These are phyloP conservation scores for Mycetomoellerius zeteki DNA, from an alignment of 1,140 invertebrate genomes.

Conservation along the genomic window DNA sequence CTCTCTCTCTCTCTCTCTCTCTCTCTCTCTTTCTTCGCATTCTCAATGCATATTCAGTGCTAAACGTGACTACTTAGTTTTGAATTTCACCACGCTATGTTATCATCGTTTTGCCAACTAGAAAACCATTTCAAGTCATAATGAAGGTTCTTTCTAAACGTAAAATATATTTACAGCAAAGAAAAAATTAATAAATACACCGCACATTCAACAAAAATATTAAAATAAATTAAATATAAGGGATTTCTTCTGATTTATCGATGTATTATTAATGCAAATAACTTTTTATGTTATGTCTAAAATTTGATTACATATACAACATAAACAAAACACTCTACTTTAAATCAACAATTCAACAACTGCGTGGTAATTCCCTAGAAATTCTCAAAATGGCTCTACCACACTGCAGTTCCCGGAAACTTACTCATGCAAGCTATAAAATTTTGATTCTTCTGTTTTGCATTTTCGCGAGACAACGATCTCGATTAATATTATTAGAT, in stretches of 20 bases:
- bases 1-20: not conserved
- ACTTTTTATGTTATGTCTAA: not conserved
- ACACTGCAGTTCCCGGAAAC: not conserved
- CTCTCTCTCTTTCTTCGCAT: not conserved
- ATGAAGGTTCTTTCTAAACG: not conserved
- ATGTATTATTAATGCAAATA: not conserved
- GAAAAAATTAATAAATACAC: not conserved
- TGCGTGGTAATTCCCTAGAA: not conserved
- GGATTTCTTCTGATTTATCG: not conserved
- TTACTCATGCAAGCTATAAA: not conserved
- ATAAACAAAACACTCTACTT: not conserved
- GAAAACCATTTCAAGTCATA: not conserved
- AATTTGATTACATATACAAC: not conserved
- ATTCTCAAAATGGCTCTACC: not conserved
- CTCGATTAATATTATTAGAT: conserved; percentile 29
- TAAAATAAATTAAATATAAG: not conserved
- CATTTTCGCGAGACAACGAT: conserved; percentile 2
- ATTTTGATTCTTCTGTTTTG: not conserved
- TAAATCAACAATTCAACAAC: not conserved
- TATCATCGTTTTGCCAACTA: not conserved
- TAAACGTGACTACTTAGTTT: conserved; percentile 29
- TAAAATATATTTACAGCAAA: not conserved
- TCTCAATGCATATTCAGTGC: conserved; percentile 13
- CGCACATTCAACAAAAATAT: not conserved
- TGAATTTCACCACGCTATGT: conserved; percentile 4